Percentiles rank a stretch among this genome's conserved stretches.
Conservation (phyloP, 2,797 vertebrate genomes). For the Sarcophilus harrisii region DNA sequence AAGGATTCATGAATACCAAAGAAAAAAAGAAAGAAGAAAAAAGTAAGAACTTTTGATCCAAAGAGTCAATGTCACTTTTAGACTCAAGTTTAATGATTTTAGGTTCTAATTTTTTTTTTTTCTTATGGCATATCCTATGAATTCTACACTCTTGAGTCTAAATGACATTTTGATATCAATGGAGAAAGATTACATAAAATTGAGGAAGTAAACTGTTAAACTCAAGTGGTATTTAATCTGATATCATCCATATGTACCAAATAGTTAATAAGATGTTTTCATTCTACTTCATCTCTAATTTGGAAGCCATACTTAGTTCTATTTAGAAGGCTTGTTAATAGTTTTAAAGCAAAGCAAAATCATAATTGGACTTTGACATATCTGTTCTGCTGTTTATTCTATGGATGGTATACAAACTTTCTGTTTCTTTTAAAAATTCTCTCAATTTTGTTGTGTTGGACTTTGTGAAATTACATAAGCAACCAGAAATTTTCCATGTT, state of each 20-base stretch:
- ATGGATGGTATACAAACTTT: neutral
- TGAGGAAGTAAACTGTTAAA: neutral
- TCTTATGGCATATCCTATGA: neutral
- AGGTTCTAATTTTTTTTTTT: neutral
- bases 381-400: neutral
- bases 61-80: neutral
- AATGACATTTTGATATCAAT: neutral
- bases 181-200: neutral
- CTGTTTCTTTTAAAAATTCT: neutral
- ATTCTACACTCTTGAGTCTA: neutral
- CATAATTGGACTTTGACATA: neutral
- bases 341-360: neutral
- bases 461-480: neutral
- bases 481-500: neutral
- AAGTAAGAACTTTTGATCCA: neutral
- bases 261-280: neutral
- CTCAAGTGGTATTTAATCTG: neutral
- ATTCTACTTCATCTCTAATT: neutral
- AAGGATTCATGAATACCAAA: neutral
- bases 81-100: neutral
- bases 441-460: neutral
- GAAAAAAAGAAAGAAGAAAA: neutral
- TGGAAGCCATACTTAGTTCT: neutral
- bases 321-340: neutral
- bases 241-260: neutral